Conservation (phyloP, 2,888 invertebrate genomes). For the Euzetes globulus region DNA sequence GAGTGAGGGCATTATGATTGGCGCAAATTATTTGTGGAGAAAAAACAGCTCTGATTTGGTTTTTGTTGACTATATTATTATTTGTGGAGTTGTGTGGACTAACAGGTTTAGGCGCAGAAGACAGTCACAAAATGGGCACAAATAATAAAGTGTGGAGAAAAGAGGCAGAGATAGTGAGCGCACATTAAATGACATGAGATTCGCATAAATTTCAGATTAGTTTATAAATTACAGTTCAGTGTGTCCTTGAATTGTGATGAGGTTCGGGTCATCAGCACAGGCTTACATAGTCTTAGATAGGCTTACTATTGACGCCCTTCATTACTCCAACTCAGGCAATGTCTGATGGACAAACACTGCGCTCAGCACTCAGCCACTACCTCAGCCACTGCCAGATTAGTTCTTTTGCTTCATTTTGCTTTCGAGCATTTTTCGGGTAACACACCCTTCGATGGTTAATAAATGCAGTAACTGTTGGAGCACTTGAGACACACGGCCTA, state of each 20-base stretch:
- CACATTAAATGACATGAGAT: slow-evolving; percentile 21
- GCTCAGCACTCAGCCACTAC: background rate
- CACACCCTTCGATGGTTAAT: slow-evolving; percentile 19
- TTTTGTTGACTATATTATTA: background rate
- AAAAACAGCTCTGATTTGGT: slow-evolving; percentile 1
- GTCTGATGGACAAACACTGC: slow-evolving; percentile 9
- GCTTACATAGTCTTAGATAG: background rate
- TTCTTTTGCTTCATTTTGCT: slow-evolving; percentile 8
- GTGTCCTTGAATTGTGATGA: slow-evolving; percentile 23
- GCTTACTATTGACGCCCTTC: slow-evolving; percentile 24
- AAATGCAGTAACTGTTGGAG: slow-evolving; percentile 21
- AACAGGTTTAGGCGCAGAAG: too few species aligned
- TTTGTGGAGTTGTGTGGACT: too few species aligned
- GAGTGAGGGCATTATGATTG: background rate
- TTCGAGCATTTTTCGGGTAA: slow-evolving; percentile 18
- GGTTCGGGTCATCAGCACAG: slow-evolving; percentile 13
- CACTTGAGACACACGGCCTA: background rate
- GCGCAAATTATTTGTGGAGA: slow-evolving; percentile 20
- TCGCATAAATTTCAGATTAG: slow-evolving; percentile 27
- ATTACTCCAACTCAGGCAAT: background rate
- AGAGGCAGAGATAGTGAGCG: background rate
- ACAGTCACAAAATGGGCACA: background rate
- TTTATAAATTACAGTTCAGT: slow-evolving; percentile 17
- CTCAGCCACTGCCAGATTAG: background rate
- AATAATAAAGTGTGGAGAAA: background rate